phyloP scores from a whole-genome alignment of 2,888 invertebrate genomes.

The Agapetus fuscipes region DNA sequence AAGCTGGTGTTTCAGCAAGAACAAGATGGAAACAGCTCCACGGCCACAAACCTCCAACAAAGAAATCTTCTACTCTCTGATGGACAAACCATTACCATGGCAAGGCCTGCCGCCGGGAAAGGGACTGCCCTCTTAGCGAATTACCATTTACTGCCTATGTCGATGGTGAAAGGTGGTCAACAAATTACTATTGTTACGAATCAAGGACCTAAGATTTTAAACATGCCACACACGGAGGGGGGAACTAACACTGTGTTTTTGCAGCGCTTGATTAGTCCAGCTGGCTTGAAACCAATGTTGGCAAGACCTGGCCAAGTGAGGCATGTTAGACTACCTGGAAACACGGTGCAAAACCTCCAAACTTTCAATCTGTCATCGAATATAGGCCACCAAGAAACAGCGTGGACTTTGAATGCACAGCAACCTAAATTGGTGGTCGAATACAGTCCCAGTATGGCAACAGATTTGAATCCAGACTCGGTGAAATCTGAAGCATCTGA shows the following conservation, averaged over 20 bases:
- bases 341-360: conserved; percentile 32
- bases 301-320: conserved; percentile 46
- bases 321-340: conserved; percentile 38
- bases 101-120: conserved; percentile 51
- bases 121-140: conserved; percentile 59
- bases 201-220: conserved; percentile 49
- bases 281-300: conserved; percentile 45
- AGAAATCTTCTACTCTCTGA: conserved; percentile 52
- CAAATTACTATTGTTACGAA: conserved; percentile 65
- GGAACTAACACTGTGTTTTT: conserved; percentile 53
- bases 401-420: conserved; percentile 31
- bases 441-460: conserved; percentile 11
- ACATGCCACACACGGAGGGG: conserved; percentile 32
- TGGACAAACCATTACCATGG: conserved; percentile 54
- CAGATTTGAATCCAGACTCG: conserved; percentile 34
- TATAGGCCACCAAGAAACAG: conserved; percentile 30
- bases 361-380: conserved; percentile 25
- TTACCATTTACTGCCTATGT: conserved; percentile 61
- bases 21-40: conserved; percentile 28
- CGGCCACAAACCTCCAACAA: conserved; percentile 27
- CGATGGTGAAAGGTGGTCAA: conserved; percentile 61
- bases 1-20: conserved; percentile 43
- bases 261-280: conserved; percentile 57
- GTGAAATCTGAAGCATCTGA: conserved; percentile 33
- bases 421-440: conserved; percentile 22